These are phyloP conservation scores for Lithosia quadra DNA, from an alignment of 2,888 invertebrate genomes.

Conservation along the genomic window DNA sequence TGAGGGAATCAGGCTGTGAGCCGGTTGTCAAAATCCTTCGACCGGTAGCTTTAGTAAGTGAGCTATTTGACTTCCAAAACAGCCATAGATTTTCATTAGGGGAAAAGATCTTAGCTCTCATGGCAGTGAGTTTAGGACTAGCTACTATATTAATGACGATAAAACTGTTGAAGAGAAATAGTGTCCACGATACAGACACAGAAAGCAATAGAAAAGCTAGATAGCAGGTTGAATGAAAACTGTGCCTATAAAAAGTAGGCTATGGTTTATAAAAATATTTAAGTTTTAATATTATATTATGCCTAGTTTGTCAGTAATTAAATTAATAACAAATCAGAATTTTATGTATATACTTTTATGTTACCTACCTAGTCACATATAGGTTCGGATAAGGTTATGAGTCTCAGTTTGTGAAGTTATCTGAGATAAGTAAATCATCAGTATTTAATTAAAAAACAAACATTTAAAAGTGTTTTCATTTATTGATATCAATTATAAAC, in stretches of 20 bases:
- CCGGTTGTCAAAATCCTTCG: conserved; percentile 82
- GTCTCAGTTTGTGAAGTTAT: conserved; percentile 53
- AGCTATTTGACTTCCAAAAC: conserved; percentile 56
- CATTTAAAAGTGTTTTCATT: conserved; percentile 15
- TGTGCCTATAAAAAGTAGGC: background rate
- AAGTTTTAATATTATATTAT: conserved; percentile 4
- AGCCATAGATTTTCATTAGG: conserved; percentile 60
- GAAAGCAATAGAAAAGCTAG: conserved; percentile 73
- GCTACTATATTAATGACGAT: conserved; percentile 75
- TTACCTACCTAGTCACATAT: conserved; percentile 58
- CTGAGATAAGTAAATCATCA: conserved; percentile 56
- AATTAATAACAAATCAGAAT: conserved; percentile 22
- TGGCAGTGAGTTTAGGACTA: conserved; percentile 68
- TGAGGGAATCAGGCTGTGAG: conserved; percentile 89
- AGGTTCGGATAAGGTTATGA: conserved; percentile 51
- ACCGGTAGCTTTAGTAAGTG: conserved; percentile 74
- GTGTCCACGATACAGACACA: conserved; percentile 58
- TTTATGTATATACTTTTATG: conserved; percentile 42
- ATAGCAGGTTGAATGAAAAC: conserved; percentile 55
- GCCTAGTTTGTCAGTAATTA: background rate
- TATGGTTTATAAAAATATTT: background rate
- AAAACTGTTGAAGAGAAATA: conserved; percentile 66
- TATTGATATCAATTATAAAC: conserved; percentile 16
- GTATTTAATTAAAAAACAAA: conserved; percentile 54
- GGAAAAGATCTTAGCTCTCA: conserved; percentile 68